These are phyloP conservation scores for Drosophila yooni DNA, from an alignment of 2,888 invertebrate genomes.

Conservation along the genomic window DNA sequence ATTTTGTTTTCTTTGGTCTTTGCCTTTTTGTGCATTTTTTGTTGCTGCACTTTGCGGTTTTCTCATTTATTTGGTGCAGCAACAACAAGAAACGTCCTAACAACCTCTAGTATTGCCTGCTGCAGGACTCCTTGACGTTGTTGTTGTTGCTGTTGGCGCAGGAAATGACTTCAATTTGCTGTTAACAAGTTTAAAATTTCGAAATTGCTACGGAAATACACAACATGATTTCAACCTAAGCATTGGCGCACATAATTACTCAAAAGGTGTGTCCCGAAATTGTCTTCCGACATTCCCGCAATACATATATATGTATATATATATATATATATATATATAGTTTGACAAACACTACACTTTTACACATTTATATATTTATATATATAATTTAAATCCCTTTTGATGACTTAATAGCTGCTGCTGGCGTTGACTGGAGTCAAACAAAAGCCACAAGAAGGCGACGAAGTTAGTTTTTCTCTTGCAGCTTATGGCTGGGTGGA, in stretches of 20 bases:
- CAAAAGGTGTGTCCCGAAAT: conserved; percentile 49
- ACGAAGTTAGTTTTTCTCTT: conserved; percentile 26
- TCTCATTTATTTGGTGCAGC: conserved; percentile 74
- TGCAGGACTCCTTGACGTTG: conserved; percentile 19
- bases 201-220: conserved; percentile 80
- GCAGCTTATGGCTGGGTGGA: conserved; percentile 13
- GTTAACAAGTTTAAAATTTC: conserved; percentile 81
- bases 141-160: conserved; percentile 58
- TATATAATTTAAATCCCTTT: conserved; percentile 6
- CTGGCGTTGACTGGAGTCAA: not conserved
- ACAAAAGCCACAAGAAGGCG: conserved; percentile 25
- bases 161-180: conserved; percentile 82
- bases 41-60: conserved; percentile 74
- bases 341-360: too few relatives aligned
- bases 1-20: conserved; percentile 69
- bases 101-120: conserved; percentile 56
- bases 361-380: not conserved
- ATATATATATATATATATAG: not conserved
- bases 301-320: not conserved
- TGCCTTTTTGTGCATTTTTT: conserved; percentile 57
- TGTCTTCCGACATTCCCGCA: not conserved
- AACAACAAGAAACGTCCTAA: conserved; percentile 27
- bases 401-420: conserved; percentile 38
- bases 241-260: conserved; percentile 78
- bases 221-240: conserved; percentile 76